These are phyloP conservation scores for Girardinichthys multiradiatus DNA, from an alignment of 2,113 vertebrate genomes.

Conservation along the genomic window DNA sequence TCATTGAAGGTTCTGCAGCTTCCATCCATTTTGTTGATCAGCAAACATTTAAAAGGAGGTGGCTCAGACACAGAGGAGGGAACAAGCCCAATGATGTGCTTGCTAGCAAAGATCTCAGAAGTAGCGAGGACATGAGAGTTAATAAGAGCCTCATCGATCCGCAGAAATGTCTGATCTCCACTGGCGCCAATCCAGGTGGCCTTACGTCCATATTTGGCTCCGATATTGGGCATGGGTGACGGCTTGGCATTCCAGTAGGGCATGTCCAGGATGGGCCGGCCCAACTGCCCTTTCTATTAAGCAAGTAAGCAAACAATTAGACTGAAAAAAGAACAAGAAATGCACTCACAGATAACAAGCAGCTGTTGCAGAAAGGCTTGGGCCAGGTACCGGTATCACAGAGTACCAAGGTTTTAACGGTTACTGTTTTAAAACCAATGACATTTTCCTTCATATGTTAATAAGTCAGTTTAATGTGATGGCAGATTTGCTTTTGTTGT, in stretches of 20 bases:
- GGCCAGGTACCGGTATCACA: too few species aligned
- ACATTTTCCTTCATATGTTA: too few species aligned
- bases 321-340: background rate
- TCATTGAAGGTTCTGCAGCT: conserved; percentile 99
- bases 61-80: conserved; percentile 95
- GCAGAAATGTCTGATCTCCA: conserved; percentile 96
- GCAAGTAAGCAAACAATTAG: background rate
- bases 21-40: conserved; percentile 99
- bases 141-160: conserved; percentile 98
- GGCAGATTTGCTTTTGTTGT: too few species aligned
- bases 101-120: conserved; percentile 99
- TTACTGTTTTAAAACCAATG: too few species aligned
- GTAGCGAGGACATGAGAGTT: conserved; percentile 98
- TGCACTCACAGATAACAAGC: background rate
- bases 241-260: conserved; percentile 99
- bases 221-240: conserved; percentile 97
- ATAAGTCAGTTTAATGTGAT: too few species aligned
- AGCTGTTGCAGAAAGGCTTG: background rate
- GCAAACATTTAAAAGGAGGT: conserved; percentile 96
- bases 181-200: conserved; percentile 98
- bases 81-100: conserved; percentile 97
- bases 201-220: conserved; percentile 96
- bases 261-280: conserved; percentile 95
- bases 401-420: too few species aligned
- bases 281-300: conserved; percentile 95